phyloP scores from a whole-genome alignment of 2,113 vertebrate genomes.

The Hippocampus barbouri region DNA sequence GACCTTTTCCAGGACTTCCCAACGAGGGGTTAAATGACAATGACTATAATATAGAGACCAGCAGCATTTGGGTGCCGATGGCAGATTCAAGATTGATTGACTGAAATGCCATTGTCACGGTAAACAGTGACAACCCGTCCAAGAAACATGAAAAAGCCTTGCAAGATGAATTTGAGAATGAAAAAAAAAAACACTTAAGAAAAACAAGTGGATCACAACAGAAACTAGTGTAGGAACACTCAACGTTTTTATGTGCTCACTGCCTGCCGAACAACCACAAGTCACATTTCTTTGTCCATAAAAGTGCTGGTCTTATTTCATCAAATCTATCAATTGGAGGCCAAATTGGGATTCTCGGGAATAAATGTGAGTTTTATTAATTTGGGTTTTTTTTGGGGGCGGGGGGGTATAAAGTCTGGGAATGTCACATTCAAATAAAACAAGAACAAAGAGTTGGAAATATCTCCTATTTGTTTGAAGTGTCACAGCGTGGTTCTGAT shows the following conservation, averaged over 20 bases:
- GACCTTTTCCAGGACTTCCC: background rate
- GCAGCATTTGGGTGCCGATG: background rate
- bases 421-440: slow-evolving; percentile 53
- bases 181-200: background rate
- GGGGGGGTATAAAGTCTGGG: slow-evolving; percentile 32
- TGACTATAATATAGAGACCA: background rate
- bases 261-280: background rate
- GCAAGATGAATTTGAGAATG: background rate
- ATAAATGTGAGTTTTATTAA: background rate
- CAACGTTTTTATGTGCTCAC: background rate
- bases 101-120: no score
- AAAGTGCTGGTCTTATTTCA: background rate
- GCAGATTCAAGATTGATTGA: background rate
- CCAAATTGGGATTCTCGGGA: background rate
- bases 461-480: slow-evolving; percentile 67
- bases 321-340: background rate
- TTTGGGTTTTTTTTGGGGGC: no score
- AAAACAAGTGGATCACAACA: background rate
- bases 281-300: background rate
- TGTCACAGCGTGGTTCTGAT: slow-evolving; percentile 62
- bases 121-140: no score
- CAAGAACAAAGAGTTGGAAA: slow-evolving; percentile 62
- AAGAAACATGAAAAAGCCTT: no score
- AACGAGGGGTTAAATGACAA: background rate
- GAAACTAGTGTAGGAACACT: background rate